These are phyloP conservation scores for Aramus guarauna DNA, from an alignment of 2,113 vertebrate genomes.

Conservation along the genomic window DNA sequence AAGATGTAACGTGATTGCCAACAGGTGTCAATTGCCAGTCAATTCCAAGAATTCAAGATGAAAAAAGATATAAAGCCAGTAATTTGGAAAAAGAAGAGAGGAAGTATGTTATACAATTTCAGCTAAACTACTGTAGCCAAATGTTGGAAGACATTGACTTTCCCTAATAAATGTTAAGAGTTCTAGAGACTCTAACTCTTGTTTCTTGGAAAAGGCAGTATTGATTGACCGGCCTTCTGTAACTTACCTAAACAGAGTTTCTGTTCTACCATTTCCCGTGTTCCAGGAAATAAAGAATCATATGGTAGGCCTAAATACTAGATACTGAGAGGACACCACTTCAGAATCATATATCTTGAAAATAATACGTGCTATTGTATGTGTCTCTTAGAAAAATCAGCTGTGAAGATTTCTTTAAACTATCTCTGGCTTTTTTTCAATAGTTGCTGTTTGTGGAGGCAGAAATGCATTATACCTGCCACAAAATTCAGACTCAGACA, in stretches of 20 bases:
- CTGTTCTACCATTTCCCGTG: not conserved
- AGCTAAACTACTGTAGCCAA: not conserved
- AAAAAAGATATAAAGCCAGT: not conserved
- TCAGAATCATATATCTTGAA: not conserved
- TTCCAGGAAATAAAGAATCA: not conserved
- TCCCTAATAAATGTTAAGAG: not conserved
- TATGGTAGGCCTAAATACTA: not conserved
- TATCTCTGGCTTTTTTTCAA: not conserved
- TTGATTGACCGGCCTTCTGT: not conserved
- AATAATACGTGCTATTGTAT: slow-evolving; percentile 23
- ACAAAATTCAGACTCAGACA: slow-evolving; percentile 52
- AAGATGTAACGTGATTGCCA: not conserved
- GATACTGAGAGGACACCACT: not conserved
- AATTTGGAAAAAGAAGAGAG: not conserved
- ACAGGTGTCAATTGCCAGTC: not conserved
- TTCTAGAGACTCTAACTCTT: not conserved
- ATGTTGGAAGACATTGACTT: not conserved
- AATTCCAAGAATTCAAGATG: not conserved
- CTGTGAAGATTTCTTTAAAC: slow-evolving; percentile 44
- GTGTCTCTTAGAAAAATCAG: slow-evolving; percentile 47
- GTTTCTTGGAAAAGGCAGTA: not conserved
- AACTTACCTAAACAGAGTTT: not conserved
- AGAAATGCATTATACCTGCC: slow-evolving; percentile 31
- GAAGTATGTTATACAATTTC: not conserved
- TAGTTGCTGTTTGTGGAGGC: slow-evolving; percentile 45